Base-by-base conservation (phyloP, 2,113 vertebrate species). In the Cyprinodon brontotheroides region DNA sequence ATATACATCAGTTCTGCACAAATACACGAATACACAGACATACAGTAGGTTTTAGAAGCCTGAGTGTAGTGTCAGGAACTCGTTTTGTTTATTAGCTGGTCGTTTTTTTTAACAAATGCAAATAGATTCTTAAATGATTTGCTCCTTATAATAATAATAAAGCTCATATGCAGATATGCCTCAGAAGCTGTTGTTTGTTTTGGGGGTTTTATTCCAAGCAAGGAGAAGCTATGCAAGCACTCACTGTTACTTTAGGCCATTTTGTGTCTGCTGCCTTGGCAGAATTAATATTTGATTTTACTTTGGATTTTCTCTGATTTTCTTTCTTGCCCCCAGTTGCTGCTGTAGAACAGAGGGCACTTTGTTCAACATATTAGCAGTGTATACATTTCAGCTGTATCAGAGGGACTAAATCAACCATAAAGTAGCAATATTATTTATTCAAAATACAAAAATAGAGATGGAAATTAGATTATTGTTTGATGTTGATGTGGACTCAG, bases 1-100 rank as follows among this genome's bases (percentile, higher is more conserved):
- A 88, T 91, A 91, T 93, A 90, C 81, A 89, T 89, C 60, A 70
- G 81, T 77, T 92, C 85, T 78, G 88, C 87, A 90, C 91, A 92
- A 67, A 90, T 92, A 90, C 87, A 90, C 85, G 75, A 76, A 87
- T 85, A 85, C 89, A 88, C 88, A 91, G 77, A 87, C 87, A 62
- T 79, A 48, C 47, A 41, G 79, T 78, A 72, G 71, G 77, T 57
- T 83, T 68, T 70, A 73, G 40, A 83, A 72, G 79, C 69, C 85
- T 61, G 70, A 79, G 70, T 65, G 70, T 41, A 47, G 3, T 41
- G 65, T 61, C 36, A 57, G 64, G 65, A 61, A 14, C 45, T 67
- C 4, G 4, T 65, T 65, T 39, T 72, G 10, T 36, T 38, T 14
- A 7, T 41, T 39, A 11, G 1, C 12, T 61, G 11, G 9, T 20